These are phyloP conservation scores for Reticulitermes lucifugus DNA, from an alignment of 2,888 invertebrate species.

Conservation along the genomic window DNA sequence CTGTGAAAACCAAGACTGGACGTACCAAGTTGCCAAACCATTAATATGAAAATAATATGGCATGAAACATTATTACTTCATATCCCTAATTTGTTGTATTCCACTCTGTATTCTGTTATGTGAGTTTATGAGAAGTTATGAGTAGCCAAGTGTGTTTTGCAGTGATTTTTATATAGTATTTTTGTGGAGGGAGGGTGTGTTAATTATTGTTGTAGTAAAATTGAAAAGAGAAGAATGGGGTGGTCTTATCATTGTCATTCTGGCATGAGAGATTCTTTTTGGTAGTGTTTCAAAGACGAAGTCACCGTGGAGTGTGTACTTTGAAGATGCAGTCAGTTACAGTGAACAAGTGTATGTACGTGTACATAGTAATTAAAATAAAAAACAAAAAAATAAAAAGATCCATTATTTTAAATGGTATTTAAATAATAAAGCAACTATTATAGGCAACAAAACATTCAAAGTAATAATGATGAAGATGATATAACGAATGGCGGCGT, in stretches of 20 bases:
- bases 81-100: conserved; percentile 24
- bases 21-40: conserved; percentile 23
- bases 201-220: conserved; percentile 24
- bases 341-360: conserved; percentile 12
- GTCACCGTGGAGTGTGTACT: background rate
- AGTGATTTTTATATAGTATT: conserved; percentile 35
- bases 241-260: conserved; percentile 17
- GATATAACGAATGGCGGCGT: background rate
- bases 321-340: conserved; percentile 24
- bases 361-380: conserved; percentile 14
- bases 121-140: conserved; percentile 4
- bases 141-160: conserved; percentile 31
- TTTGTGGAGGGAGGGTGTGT: conserved; percentile 25
- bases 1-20: conserved; percentile 36
- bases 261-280: background rate
- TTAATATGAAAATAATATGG: conserved; percentile 28
- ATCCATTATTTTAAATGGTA: conserved; percentile 26
- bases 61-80: conserved; percentile 22
- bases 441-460: conserved; percentile 5
- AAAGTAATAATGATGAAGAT: background rate
- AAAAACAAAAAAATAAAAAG: conserved; percentile 7
- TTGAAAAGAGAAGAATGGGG: conserved; percentile 19
- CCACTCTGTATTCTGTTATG: background rate
- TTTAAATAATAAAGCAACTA: conserved; percentile 23
- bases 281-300: conserved; percentile 14